phyloP scores from a whole-genome alignment of 1,140 invertebrate genomes.

The Drosophila biarmipes region DNA sequence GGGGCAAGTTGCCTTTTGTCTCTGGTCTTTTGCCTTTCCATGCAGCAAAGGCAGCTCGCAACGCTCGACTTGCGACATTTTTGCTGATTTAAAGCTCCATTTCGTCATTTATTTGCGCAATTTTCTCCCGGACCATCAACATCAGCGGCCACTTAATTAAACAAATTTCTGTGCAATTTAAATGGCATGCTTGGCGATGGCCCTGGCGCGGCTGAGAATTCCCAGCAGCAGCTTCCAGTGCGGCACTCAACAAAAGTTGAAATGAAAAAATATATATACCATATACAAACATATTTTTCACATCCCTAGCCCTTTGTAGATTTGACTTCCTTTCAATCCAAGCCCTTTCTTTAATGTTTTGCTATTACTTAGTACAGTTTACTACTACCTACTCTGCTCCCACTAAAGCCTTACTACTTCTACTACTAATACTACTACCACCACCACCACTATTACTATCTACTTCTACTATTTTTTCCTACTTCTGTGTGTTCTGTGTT shows the following conservation, averaged over 20 bases:
- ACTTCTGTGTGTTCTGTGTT: conserved; percentile 55
- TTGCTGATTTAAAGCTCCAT: conserved; percentile 62
- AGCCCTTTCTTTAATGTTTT: conserved; percentile 69
- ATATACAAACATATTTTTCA: conserved; percentile 35
- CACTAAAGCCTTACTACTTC: conserved; percentile 50
- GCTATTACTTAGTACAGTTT: conserved; percentile 55
- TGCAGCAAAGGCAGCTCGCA: conserved; percentile 7
- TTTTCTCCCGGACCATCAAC: conserved; percentile 58
- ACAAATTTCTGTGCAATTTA: conserved; percentile 77
- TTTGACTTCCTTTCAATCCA: conserved; percentile 39
- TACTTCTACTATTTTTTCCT: conserved; percentile 41
- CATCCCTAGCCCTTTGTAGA: conserved; percentile 52
- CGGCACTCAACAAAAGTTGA: conserved; percentile 36
- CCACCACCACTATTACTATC: conserved; percentile 34
- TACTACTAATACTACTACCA: conserved; percentile 60
- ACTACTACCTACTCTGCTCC: conserved; percentile 37
- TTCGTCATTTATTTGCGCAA: conserved; percentile 67
- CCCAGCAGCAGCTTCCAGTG: conserved; percentile 58
- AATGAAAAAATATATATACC: conserved; percentile 25
- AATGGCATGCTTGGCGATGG: conserved; percentile 61
- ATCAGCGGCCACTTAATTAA: conserved; percentile 73
- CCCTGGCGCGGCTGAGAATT: conserved; percentile 25
- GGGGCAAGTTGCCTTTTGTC: conserved; percentile 27
- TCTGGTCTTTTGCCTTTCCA: not conserved
- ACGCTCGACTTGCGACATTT: conserved; percentile 47